A percentile compares a stretch with the other conserved stretches of the same genome.
Evolutionary conservation across 1,140 invertebrate genomes (phyloP).

Genomic region (Campodea augens): DNA sequence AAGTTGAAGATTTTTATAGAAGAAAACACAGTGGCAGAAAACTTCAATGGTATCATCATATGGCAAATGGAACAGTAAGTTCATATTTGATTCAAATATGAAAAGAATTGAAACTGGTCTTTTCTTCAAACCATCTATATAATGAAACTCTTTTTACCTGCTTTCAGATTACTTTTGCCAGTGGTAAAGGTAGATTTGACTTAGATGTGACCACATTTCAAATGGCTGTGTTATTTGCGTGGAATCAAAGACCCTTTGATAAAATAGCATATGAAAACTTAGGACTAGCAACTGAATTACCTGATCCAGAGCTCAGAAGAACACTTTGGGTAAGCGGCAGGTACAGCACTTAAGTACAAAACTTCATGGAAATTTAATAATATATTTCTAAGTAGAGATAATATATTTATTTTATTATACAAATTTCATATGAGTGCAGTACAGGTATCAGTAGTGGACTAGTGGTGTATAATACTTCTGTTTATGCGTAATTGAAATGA

Average conservation of each 20-base stretch:
- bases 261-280: slow-evolving; percentile 90
- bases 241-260: slow-evolving; percentile 87
- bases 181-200: slow-evolving; percentile 85
- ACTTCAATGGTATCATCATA: slow-evolving; percentile 98
- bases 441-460: background rate
- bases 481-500: background rate
- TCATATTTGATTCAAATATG: background rate
- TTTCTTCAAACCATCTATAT: background rate
- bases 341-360: too few species aligned
- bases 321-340: slow-evolving; percentile 77
- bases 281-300: slow-evolving; percentile 84
- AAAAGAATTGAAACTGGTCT: background rate
- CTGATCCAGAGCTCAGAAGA: slow-evolving; percentile 81
- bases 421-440: background rate
- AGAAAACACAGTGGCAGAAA: slow-evolving; percentile 97
- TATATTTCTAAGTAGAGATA: background rate
- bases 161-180: slow-evolving; percentile 75
- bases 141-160: slow-evolving; percentile 10
- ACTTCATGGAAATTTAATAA: too few species aligned
- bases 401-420: background rate
- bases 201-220: slow-evolving; percentile 98
- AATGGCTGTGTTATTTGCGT: slow-evolving; percentile 98
- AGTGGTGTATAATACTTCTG: background rate
- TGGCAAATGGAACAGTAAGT: slow-evolving; percentile 87
- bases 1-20: slow-evolving; percentile 86